phyloP scores from a whole-genome alignment of 1,140 invertebrate genomes.

The Ips typographus region DNA sequence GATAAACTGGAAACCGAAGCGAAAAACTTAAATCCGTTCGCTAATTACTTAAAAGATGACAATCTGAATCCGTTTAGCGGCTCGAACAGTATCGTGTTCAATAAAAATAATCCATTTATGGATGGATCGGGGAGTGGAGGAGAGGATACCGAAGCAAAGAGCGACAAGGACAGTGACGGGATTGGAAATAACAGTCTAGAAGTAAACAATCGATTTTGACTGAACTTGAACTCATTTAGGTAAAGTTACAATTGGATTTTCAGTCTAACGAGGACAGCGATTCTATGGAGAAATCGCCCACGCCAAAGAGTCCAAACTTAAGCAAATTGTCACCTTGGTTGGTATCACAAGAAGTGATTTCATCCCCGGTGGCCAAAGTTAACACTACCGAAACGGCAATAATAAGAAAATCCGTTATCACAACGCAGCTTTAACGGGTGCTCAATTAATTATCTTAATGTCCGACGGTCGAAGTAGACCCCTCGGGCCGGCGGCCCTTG shows the following conservation, averaged over 20 bases:
- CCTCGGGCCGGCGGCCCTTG: too few relatives aligned
- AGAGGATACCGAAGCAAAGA: constrained; percentile 35
- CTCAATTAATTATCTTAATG: too few relatives aligned
- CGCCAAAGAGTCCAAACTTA: constrained; percentile 54
- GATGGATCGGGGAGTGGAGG: constrained; percentile 25
- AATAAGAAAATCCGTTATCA: constrained; percentile 80
- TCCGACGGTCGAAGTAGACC: too few relatives aligned
- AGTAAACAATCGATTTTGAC: constrained; percentile 9
- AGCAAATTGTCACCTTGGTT: constrained; percentile 72
- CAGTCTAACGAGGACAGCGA: constrained; percentile 23
- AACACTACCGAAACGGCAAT: constrained; percentile 69
- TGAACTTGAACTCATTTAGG: background rate
- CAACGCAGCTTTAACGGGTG: constrained; percentile 67
- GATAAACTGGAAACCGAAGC: constrained; percentile 33
- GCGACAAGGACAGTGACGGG: constrained; percentile 19
- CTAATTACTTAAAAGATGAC: constrained; percentile 57
- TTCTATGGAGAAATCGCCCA: constrained; percentile 25
- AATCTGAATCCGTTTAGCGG: constrained; percentile 56
- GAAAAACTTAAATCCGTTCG: constrained; percentile 47
- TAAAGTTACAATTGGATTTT: constrained; percentile 2
- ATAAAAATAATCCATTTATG: constrained; percentile 49
- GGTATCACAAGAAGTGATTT: constrained; percentile 66
- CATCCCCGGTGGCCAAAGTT: constrained; percentile 60
- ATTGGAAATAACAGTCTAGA: constrained; percentile 29
- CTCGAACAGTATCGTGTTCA: constrained; percentile 45